Evolutionary conservation across 1,140 invertebrate species (phyloP), one percentile per base, ranked within the genome.

Genomic region (Papilio helenus): DNA sequence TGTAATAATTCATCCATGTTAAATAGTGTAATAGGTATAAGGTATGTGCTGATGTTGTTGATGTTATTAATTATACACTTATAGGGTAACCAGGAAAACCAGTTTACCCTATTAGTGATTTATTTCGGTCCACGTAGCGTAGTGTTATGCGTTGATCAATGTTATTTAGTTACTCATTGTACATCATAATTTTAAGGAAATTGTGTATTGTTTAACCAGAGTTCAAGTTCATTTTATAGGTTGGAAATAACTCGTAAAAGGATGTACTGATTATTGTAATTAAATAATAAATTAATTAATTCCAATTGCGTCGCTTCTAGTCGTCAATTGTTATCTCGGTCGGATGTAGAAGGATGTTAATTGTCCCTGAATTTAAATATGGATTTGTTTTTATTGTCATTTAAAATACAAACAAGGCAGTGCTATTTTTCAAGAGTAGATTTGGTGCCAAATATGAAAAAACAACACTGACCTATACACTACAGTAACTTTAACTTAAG

Each of bases 61-160:
- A 18, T 4, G 34, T 34, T 34, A 34, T 5, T 34, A 34, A 3
- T 4, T 34, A 4, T 34, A 34, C 34, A n/a, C n/a, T n/a, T n/a
- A n/a, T n/a, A n/a, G n/a, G n/a, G n/a, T n/a, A n/a, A n/a, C n/a
- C 58, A 61, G 58, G 58, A 61, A 61, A 61, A 61, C 20, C 3
- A 12, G 58, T 61, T 61, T 61, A 26, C 9, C 8, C 20, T 12
- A 26, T 26, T 12, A 3, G 9, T 65, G 26, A 29, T 65, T 29
- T 65, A 29, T 65, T 61, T 61, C 23, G 58, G 58, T 61, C 20
- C 9, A 8, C 20, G 20, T 26, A 58, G 18, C n/a, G 55, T 58
- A 49, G 5, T 20, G 34, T 20, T 58, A n/a, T n/a, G 3, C 58
- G 23, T 12, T 61, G 10, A n/a, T n/a, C 4, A 5, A 20, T 7